phyloP scores from a whole-genome alignment of 2,113 vertebrate species.

The Lethenteron camtschaticum region DNA sequence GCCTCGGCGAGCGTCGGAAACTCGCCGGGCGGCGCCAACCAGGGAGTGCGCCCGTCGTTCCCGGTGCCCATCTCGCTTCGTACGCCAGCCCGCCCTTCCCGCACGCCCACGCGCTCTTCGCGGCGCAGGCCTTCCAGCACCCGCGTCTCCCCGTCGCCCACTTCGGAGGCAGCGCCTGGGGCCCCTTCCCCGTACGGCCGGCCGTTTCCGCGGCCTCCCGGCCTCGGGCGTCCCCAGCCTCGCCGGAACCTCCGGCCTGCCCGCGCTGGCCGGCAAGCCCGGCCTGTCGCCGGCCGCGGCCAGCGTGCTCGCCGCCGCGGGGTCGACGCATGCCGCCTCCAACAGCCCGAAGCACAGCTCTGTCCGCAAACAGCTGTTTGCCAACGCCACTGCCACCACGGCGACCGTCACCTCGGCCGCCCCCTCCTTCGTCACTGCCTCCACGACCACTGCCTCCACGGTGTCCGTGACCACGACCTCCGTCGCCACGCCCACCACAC shows the following conservation, averaged over 20 bases:
- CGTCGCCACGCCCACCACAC: not conserved
- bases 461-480: constrained; percentile 18
- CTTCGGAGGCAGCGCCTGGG: constrained; percentile 93
- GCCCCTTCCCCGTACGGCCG: constrained; percentile 86
- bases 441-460: constrained; percentile 25
- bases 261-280: not conserved
- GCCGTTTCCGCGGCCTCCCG: constrained; percentile 44
- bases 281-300: constrained; percentile 20
- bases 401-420: constrained; percentile 27
- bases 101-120: constrained; percentile 37
- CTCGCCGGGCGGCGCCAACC: not conserved
- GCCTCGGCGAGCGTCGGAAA: constrained; percentile 15
- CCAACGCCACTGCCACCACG: constrained; percentile 44
- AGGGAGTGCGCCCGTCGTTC: constrained; percentile 61
- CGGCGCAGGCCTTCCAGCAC: constrained; percentile 96
- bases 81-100: constrained; percentile 78
- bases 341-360: constrained; percentile 55
- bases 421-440: constrained; percentile 31
- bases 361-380: constrained; percentile 72
- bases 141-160: constrained; percentile 92
- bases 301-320: constrained; percentile 32
- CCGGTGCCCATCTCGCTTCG: constrained; percentile 70
- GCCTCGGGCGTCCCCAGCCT: not conserved
- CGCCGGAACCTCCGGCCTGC: not conserved
- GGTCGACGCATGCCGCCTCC: constrained; percentile 24